phyloP scores from a whole-genome alignment of 2,113 vertebrate genomes.

The Gnathonemus echidnorhynchus region DNA sequence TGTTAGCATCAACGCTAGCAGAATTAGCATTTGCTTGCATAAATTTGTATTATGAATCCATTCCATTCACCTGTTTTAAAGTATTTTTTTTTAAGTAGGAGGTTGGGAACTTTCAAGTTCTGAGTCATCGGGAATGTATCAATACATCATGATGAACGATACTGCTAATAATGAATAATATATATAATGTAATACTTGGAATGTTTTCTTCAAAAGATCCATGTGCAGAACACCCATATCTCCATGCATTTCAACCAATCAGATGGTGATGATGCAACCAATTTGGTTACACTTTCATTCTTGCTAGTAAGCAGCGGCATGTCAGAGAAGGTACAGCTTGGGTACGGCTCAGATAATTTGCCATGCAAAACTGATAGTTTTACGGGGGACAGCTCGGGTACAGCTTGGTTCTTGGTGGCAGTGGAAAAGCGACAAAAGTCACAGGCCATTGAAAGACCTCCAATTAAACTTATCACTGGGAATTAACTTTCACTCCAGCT shows the following conservation, averaged over 20 bases:
- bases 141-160: background rate
- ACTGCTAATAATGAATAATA: background rate
- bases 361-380: background rate
- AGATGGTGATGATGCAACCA: background rate
- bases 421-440: background rate
- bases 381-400: background rate
- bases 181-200: background rate
- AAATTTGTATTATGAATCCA: background rate
- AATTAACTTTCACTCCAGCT: background rate
- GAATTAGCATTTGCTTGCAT: background rate
- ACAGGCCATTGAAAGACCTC: background rate
- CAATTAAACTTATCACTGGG: background rate
- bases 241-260: background rate
- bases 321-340: background rate
- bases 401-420: background rate
- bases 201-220: background rate
- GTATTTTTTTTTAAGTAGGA: background rate
- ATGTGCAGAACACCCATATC: background rate
- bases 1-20: background rate
- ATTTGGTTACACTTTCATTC: background rate
- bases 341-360: background rate
- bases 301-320: background rate
- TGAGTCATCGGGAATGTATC: background rate
- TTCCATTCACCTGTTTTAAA: background rate
- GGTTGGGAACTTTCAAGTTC: background rate